These are phyloP conservation scores for Rhimphoctona megacephalus DNA, from an alignment of 2,888 invertebrate species.

Conservation along the genomic window DNA sequence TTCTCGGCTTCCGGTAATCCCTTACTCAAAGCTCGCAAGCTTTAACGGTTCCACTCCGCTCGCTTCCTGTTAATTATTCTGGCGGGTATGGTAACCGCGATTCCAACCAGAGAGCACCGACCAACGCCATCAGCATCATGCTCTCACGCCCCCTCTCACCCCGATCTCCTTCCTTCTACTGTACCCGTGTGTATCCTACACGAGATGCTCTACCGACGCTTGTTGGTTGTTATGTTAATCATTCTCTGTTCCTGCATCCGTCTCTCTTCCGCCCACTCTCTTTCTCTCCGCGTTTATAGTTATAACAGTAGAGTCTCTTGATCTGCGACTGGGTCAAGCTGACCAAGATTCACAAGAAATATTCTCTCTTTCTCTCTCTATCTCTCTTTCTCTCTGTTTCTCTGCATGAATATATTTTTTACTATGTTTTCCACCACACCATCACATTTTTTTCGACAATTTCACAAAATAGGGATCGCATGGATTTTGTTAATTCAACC, in stretches of 20 bases:
- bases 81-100: slow-evolving; percentile 61
- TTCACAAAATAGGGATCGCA: neutral
- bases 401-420: too few relatives aligned
- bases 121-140: slow-evolving; percentile 66
- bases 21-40: slow-evolving; percentile 64
- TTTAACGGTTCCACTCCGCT: slow-evolving; percentile 64
- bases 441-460: neutral
- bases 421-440: neutral
- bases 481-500: neutral
- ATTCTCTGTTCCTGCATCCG: slow-evolving; percentile 50
- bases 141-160: slow-evolving; percentile 33
- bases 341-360: slow-evolving; percentile 37
- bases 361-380: neutral
- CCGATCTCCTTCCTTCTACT: neutral
- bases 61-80: slow-evolving; percentile 68
- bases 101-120: slow-evolving; percentile 51
- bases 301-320: slow-evolving; percentile 2
- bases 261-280: slow-evolving; percentile 22
- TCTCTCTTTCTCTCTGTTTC: too few relatives aligned
- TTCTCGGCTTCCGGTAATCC: slow-evolving; percentile 67
- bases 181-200: slow-evolving; percentile 12
- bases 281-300: slow-evolving; percentile 15
- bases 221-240: slow-evolving; percentile 68
- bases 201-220: slow-evolving; percentile 31
- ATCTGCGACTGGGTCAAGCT: slow-evolving; percentile 59